Conservation (phyloP, 2,797 vertebrate species). For the Tiaroga cobitis region DNA sequence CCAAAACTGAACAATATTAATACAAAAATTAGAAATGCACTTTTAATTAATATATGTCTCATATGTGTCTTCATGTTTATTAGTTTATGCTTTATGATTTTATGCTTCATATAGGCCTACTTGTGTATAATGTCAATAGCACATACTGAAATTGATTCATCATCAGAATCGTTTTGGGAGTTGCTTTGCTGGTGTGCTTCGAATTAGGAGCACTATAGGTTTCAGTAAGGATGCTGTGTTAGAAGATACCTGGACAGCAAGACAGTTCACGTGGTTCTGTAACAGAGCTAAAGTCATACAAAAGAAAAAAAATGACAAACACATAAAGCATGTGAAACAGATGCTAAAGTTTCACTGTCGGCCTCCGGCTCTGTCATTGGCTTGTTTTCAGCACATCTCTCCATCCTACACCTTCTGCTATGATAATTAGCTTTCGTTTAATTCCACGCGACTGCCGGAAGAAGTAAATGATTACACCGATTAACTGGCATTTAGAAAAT, state of each 20-base stretch:
- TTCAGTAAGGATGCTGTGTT: neutral
- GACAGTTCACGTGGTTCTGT: neutral
- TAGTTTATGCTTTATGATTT: neutral
- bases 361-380: constrained; percentile 1
- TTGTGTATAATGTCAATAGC: neutral
- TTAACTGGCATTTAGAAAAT: constrained; percentile 33
- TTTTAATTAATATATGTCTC: too few species aligned
- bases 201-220: neutral
- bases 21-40: neutral
- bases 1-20: neutral
- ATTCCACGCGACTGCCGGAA: constrained; percentile 10
- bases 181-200: neutral
- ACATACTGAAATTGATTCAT: neutral
- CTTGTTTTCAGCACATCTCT: constrained; percentile 20
- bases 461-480: constrained; percentile 8
- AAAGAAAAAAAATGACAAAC: neutral
- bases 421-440: constrained; percentile 18
- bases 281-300: neutral
- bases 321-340: neutral
- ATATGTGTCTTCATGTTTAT: neutral
- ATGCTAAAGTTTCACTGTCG: neutral
- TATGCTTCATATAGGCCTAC: neutral
- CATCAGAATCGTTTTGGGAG: neutral
- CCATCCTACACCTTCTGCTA: neutral
- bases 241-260: neutral